Conservation (phyloP, 2,113 vertebrate genomes). For the Paedocypris sp. region DNA sequence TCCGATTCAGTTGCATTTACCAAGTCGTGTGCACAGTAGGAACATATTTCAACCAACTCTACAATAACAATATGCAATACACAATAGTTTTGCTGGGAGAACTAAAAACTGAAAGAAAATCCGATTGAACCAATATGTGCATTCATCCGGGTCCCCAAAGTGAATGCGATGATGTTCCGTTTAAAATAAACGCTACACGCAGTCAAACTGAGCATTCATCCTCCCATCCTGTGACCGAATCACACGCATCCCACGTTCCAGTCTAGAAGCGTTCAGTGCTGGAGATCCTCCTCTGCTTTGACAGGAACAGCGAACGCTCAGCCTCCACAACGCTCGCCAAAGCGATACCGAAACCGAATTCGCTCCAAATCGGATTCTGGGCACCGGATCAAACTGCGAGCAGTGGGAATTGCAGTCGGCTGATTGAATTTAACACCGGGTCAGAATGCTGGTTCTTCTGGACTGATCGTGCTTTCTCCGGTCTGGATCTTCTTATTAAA, state of each 20-base stretch:
- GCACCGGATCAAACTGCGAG: neutral
- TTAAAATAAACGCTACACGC: conserved; percentile 1
- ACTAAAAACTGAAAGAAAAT: too few relatives aligned
- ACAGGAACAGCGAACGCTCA: neutral
- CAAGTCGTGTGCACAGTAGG: too few relatives aligned
- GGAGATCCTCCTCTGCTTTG: conserved; percentile 13
- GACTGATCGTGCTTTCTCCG: neutral
- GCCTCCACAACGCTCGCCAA: neutral
- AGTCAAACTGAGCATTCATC: conserved; percentile 3
- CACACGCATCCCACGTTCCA: conserved; percentile 15
- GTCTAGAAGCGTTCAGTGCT: neutral
- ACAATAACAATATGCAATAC: too few relatives aligned
- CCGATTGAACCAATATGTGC: too few relatives aligned
- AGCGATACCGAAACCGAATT: neutral
- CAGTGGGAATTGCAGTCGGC: neutral
- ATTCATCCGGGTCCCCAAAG: too few relatives aligned
- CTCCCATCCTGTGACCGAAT: conserved; percentile 4
- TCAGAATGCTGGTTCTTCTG: neutral
- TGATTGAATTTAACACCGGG: neutral
- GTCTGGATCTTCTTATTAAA: too few relatives aligned
- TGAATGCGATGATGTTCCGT: too few relatives aligned
- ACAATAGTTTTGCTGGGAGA: too few relatives aligned
- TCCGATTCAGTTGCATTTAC: too few relatives aligned
- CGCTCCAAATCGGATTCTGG: neutral
- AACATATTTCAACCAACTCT: too few relatives aligned